Percentiles rank a stretch among this genome's conserved stretches.
Evolutionary conservation across 2,797 vertebrate species (phyloP).

Genomic region (Spinibarbus caldwelli): DNA sequence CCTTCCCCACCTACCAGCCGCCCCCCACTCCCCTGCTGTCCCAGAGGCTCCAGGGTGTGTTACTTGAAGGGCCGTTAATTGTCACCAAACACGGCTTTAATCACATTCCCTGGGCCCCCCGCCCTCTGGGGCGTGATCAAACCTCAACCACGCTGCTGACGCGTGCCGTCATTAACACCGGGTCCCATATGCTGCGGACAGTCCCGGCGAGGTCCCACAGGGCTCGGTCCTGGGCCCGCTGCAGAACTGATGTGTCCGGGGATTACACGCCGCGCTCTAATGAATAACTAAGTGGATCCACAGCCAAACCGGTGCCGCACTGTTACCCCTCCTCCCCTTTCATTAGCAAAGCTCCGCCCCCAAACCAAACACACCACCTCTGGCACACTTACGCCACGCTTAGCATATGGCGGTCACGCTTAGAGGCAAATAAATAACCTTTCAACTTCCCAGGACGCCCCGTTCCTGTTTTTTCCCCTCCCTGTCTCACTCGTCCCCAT

Average conservation of each 20-base stretch:
- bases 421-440: constrained; percentile 73
- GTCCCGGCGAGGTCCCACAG: constrained; percentile 72
- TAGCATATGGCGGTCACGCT: constrained; percentile 74
- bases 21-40: constrained; percentile 64
- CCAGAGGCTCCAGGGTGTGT: constrained; percentile 75
- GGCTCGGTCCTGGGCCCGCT: constrained; percentile 53
- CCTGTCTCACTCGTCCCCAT: constrained; percentile 54
- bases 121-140: constrained; percentile 84
- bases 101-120: constrained; percentile 85
- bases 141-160: constrained; percentile 76
- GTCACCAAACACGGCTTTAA: constrained; percentile 97
- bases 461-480: constrained; percentile 58
- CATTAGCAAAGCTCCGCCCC: constrained; percentile 54
- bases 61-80: constrained; percentile 89
- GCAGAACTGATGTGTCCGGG: constrained; percentile 59
- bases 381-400: constrained; percentile 68
- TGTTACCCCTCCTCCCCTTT: constrained; percentile 43
- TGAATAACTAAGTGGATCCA: constrained; percentile 70
- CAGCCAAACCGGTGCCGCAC: constrained; percentile 46
- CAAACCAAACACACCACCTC: constrained; percentile 57
- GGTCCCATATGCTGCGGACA: constrained; percentile 89
- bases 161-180: constrained; percentile 92
- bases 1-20: constrained; percentile 59
- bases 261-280: constrained; percentile 66
- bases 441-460: constrained; percentile 53